Evolutionary conservation across 2,797 vertebrate species (phyloP).

Genomic region (Poeciliopsis infans): DNA sequence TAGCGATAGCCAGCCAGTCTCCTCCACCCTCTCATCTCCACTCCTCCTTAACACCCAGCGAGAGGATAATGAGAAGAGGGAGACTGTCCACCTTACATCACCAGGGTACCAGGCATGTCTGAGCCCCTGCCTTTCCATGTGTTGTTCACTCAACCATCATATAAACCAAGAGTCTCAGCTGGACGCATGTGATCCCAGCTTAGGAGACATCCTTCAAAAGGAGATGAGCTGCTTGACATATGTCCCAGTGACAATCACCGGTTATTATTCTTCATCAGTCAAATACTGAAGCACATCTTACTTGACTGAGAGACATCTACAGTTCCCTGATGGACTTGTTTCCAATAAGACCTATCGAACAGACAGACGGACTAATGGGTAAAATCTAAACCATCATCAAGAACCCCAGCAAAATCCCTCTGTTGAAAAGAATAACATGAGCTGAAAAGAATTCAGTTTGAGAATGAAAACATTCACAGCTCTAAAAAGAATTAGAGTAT

Average conservation of each 20-base stretch:
- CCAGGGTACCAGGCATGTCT: slow-evolving; percentile 43
- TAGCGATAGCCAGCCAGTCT: slow-evolving; percentile 59
- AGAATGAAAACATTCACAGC: not conserved
- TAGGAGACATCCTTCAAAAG: slow-evolving; percentile 37
- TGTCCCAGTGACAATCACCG: slow-evolving; percentile 18
- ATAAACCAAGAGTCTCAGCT: slow-evolving; percentile 50
- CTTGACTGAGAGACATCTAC: not conserved
- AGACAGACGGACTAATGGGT: not conserved
- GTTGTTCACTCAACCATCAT: slow-evolving; percentile 38
- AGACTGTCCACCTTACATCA: slow-evolving; percentile 55
- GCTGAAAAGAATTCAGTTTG: not conserved
- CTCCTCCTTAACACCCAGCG: slow-evolving; percentile 67
- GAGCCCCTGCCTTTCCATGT: slow-evolving; percentile 44
- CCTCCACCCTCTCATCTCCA: slow-evolving; percentile 34
- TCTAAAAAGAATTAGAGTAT: not conserved
- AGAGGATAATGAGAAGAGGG: slow-evolving; percentile 76
- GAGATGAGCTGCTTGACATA: slow-evolving; percentile 32
- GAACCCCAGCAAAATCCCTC: not conserved
- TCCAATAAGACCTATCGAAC: no score
- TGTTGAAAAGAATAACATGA: not conserved
- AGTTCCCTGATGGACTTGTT: no score
- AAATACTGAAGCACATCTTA: not conserved
- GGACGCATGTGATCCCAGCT: slow-evolving; percentile 30
- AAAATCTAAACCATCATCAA: not conserved
- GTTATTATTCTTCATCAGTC: slow-evolving; percentile 6